Evolutionary conservation across 2,888 invertebrate species (phyloP).

Genomic region (Harpalus rufipes): DNA sequence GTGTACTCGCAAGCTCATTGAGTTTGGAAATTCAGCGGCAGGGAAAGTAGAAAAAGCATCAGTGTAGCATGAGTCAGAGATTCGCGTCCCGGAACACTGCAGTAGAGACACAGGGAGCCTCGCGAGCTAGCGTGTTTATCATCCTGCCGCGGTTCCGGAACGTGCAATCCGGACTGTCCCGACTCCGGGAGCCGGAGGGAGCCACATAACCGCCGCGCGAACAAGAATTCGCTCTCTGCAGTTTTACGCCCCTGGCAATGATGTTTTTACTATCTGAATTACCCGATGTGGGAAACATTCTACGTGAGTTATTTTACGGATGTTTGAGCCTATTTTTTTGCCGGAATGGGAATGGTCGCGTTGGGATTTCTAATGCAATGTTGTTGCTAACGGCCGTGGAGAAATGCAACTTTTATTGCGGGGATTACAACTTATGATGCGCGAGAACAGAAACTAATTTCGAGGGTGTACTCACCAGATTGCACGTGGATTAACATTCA

Average conservation of each 20-base stretch:
- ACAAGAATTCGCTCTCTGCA: constrained; percentile 63
- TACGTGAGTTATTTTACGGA: constrained; percentile 46
- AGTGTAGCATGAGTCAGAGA: neutral
- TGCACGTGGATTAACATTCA: neutral
- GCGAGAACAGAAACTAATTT: constrained; percentile 6
- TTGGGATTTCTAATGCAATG: constrained; percentile 50
- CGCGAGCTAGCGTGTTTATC: constrained; percentile 56
- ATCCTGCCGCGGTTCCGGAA: constrained; percentile 56
- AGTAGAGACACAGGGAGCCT: neutral
- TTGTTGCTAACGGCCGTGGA: constrained; percentile 46
- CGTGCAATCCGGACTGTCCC: constrained; percentile 50
- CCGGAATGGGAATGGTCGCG: constrained; percentile 34
- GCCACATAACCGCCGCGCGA: constrained; percentile 61
- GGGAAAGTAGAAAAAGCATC: neutral
- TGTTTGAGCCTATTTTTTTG: constrained; percentile 52
- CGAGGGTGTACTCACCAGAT: neutral
- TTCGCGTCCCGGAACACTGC: constrained; percentile 6
- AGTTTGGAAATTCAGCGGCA: constrained; percentile 4
- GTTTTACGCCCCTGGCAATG: constrained; percentile 49
- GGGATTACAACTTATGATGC: constrained; percentile 21
- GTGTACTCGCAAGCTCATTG: neutral
- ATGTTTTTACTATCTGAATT: constrained; percentile 60
- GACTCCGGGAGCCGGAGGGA: constrained; percentile 34
- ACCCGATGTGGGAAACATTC: constrained; percentile 53
- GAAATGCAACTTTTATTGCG: constrained; percentile 49